These are phyloP conservation scores for Strix aluco DNA, from an alignment of 2,113 vertebrate species.

Conservation along the genomic window DNA sequence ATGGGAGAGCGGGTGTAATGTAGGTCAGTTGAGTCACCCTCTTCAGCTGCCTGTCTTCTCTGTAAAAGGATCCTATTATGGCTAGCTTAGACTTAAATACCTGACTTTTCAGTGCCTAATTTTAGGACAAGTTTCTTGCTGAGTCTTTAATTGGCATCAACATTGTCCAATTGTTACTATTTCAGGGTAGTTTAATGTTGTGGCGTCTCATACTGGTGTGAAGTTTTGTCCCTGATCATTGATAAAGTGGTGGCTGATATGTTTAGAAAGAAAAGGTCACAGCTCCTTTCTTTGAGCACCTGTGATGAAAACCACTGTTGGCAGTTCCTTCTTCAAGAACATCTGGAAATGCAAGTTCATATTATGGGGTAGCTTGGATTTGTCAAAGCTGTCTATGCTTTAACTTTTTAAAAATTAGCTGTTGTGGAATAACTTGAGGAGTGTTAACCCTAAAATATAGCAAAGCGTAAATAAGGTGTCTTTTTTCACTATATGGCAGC, in stretches of 20 bases:
- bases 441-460: not conserved
- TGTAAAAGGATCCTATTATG: constrained; percentile 29
- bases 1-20: not conserved
- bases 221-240: not conserved
- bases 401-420: not conserved
- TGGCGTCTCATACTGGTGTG: not conserved
- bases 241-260: not conserved
- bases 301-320: not conserved
- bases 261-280: not conserved
- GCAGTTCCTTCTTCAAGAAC: constrained; percentile 2
- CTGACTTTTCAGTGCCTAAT: not conserved
- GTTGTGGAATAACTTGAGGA: not conserved
- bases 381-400: not conserved
- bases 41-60: not conserved
- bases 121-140: constrained; percentile 19
- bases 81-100: constrained; percentile 3
- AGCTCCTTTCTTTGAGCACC: not conserved
- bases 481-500: not conserved
- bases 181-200: not conserved
- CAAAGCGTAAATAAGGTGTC: not conserved
- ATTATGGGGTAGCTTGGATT: not conserved
- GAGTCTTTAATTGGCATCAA: constrained; percentile 13
- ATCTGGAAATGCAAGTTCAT: not conserved
- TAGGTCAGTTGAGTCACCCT: constrained; percentile 43
- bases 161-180: not conserved